Evolutionary conservation across 2,888 invertebrate species (phyloP).

Genomic region (Microchrysa polita): DNA sequence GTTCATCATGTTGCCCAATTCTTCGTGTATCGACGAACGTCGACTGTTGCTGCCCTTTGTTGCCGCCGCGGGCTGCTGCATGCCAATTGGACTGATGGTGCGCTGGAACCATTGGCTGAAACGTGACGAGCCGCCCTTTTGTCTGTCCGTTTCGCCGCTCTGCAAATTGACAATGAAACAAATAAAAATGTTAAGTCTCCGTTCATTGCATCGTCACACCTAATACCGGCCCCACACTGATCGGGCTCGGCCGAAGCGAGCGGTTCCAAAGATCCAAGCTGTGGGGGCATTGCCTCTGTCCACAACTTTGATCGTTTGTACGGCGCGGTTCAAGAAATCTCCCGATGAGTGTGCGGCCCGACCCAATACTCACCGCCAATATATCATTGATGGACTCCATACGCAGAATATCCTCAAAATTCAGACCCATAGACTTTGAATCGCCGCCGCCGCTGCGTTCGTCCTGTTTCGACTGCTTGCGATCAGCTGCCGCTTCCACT

Average conservation of each 20-base stretch:
- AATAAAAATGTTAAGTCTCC: too few relatives aligned
- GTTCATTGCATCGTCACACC: too few relatives aligned
- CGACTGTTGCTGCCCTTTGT: slow-evolving; percentile 59
- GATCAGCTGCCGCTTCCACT: not conserved
- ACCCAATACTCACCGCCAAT: slow-evolving; percentile 72
- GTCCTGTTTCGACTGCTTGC: slow-evolving; percentile 4
- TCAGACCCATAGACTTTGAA: slow-evolving; percentile 69
- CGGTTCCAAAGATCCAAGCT: too few relatives aligned
- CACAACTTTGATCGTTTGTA: too few relatives aligned
- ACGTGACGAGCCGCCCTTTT: slow-evolving; percentile 72
- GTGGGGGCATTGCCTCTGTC: too few relatives aligned
- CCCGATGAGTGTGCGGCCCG: too few relatives aligned
- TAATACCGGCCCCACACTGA: too few relatives aligned
- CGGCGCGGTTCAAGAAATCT: not conserved
- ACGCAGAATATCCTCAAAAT: slow-evolving; percentile 86
- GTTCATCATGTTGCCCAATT: slow-evolving; percentile 73
- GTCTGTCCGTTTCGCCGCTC: slow-evolving; percentile 66
- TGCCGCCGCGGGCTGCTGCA: slow-evolving; percentile 47
- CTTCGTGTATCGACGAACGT: slow-evolving; percentile 70
- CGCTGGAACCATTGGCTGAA: slow-evolving; percentile 84
- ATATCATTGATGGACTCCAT: slow-evolving; percentile 80
- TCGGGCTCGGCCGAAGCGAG: too few relatives aligned
- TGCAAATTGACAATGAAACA: too few relatives aligned
- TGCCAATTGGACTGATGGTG: slow-evolving; percentile 45
- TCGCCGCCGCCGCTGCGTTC: slow-evolving; percentile 32